phyloP scores from a whole-genome alignment of 2,113 vertebrate genomes.

The Cheirogaleus medius region DNA sequence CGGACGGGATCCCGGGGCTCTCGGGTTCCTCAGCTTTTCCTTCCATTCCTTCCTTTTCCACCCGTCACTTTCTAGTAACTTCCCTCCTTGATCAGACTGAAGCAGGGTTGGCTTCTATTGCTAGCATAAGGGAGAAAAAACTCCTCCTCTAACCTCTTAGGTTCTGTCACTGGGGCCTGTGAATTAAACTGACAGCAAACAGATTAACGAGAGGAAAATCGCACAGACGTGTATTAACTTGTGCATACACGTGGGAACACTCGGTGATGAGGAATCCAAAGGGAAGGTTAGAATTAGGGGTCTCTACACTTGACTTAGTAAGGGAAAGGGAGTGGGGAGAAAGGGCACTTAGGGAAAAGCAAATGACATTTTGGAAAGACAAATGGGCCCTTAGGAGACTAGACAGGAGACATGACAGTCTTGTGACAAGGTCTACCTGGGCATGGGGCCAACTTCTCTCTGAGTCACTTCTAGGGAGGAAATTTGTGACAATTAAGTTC shows the following conservation, averaged over 20 bases:
- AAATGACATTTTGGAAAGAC: background rate
- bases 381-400: background rate
- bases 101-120: background rate
- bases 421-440: background rate
- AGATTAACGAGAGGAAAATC: background rate
- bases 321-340: background rate
- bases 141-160: background rate
- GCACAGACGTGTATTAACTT: background rate
- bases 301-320: background rate
- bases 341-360: background rate
- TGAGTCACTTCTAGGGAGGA: background rate
- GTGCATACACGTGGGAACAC: too few relatives aligned
- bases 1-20: accelerated
- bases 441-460: background rate
- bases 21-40: background rate
- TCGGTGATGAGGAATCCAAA: background rate
- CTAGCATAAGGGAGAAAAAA: background rate
- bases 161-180: background rate
- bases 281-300: background rate
- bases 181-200: background rate
- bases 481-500: accelerated
- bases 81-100: background rate
- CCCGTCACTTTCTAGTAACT: background rate
- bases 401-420: background rate
- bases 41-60: background rate